These are phyloP conservation scores for Fistularia commersonii DNA, from an alignment of 2,797 vertebrate species.

Conservation along the genomic window DNA sequence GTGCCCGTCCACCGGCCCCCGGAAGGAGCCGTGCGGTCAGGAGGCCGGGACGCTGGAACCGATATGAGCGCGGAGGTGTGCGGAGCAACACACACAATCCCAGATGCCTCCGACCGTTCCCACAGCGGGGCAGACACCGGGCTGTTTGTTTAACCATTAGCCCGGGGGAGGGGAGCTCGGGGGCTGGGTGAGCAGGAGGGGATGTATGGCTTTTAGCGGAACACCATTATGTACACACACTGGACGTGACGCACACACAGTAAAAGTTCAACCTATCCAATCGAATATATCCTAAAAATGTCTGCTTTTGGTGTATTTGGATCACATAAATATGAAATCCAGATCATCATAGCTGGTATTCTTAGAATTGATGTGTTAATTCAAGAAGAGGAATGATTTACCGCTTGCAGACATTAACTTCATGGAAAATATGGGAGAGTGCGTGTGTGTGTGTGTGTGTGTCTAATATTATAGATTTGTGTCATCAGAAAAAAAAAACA, in stretches of 20 bases:
- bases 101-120: conserved; percentile 43
- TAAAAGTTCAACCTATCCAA: not conserved
- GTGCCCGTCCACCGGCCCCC: conserved; percentile 34
- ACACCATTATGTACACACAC: conserved; percentile 5
- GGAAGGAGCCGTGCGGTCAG: conserved; percentile 39
- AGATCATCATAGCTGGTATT: too few relatives aligned
- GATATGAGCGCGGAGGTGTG: conserved; percentile 39
- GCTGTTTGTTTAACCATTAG: conserved; percentile 69
- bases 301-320: too few relatives aligned
- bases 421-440: too few relatives aligned
- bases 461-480: too few relatives aligned
- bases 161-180: conserved; percentile 32
- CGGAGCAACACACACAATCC: conserved; percentile 26
- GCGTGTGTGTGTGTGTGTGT: too few relatives aligned
- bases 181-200: conserved; percentile 15
- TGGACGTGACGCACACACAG: not conserved
- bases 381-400: too few relatives aligned
- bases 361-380: too few relatives aligned
- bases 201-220: conserved; percentile 22
- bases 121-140: conserved; percentile 54
- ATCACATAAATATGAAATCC: too few relatives aligned
- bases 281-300: too few relatives aligned
- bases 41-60: conserved; percentile 39
- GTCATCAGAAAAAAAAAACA: too few relatives aligned
- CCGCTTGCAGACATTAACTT: too few relatives aligned